phyloP scores from a whole-genome alignment of 2,888 invertebrate genomes.

The Drosophila paranaensis region DNA sequence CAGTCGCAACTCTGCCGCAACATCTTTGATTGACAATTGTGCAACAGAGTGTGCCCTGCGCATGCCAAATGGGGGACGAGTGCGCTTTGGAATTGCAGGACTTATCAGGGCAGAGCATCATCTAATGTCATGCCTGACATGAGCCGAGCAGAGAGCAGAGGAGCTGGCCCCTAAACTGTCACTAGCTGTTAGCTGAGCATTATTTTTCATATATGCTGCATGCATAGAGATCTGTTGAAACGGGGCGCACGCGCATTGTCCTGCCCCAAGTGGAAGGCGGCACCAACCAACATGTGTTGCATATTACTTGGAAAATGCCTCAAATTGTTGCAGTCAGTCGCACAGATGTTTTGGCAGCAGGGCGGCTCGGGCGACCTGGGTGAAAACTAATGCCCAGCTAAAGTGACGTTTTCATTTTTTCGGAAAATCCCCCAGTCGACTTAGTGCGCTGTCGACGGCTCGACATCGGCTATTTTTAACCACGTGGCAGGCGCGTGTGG shows the following conservation, averaged over 20 bases:
- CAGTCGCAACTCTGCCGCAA: conserved; percentile 14
- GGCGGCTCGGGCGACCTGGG: conserved; percentile 22
- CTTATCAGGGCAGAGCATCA: conserved; percentile 58
- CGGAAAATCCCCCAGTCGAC: conserved; percentile 76
- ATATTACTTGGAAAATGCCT: conserved; percentile 80
- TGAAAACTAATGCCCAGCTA: conserved; percentile 66
- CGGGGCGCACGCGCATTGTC: conserved; percentile 66
- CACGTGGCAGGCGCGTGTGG: conserved; percentile 53
- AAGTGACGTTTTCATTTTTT: conserved; percentile 79
- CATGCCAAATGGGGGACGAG: conserved; percentile 21
- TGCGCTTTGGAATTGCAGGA: conserved; percentile 33
- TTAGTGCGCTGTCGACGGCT: conserved; percentile 27
- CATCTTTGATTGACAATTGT: conserved; percentile 59
- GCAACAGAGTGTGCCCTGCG: conserved; percentile 30
- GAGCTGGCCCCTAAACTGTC: conserved; percentile 52
- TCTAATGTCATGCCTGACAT: conserved; percentile 77
- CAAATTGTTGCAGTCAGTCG: conserved; percentile 57
- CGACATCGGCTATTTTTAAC: conserved; percentile 61
- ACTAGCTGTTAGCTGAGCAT: conserved; percentile 59
- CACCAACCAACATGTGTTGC: conserved; percentile 74
- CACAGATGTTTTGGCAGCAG: conserved; percentile 52
- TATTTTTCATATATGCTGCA: conserved; percentile 32
- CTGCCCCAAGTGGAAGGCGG: conserved; percentile 4
- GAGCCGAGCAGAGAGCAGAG: conserved; percentile 11
- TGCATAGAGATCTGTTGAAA: conserved; percentile 22